phyloP scores from a whole-genome alignment of 2,113 vertebrate species.

The Tor tambroides region DNA sequence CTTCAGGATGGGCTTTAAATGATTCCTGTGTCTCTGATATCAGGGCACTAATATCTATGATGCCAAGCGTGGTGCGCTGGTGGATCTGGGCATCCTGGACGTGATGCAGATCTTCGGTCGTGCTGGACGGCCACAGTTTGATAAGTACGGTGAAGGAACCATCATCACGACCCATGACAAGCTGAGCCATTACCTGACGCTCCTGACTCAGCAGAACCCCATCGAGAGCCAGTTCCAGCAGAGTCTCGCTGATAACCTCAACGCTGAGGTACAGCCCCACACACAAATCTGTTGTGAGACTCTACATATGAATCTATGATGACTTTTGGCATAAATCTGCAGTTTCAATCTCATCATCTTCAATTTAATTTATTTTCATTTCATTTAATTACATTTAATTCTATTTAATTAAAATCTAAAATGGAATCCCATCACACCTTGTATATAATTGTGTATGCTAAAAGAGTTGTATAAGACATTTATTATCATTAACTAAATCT shows the following conservation, averaged over 20 bases:
- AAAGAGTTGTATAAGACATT: no score
- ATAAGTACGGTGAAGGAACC: constrained; percentile 93
- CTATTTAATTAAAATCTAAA: not conserved
- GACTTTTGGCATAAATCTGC: no score
- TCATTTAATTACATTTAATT: no score
- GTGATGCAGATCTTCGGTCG: constrained; percentile 99
- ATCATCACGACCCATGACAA: constrained; percentile 98
- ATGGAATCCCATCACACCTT: not conserved
- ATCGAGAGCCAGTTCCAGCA: constrained; percentile 97
- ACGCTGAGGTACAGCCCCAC: constrained; percentile 86
- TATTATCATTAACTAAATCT: no score
- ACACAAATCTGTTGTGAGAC: not conserved
- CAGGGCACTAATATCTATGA: constrained; percentile 99
- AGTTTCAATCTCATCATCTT: not conserved
- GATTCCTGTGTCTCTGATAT: constrained; percentile 24
- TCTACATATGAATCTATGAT: not conserved
- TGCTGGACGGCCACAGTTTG: constrained; percentile 95
- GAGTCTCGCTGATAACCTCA: constrained; percentile 95
- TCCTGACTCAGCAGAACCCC: constrained; percentile 97
- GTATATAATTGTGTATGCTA: not conserved
- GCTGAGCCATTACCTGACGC: constrained; percentile 95
- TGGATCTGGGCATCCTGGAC: constrained; percentile 98
- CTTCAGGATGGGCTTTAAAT: not conserved
- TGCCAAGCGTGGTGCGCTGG: constrained; percentile 93
- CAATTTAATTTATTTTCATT: not conserved